A percentile compares a stretch with the other conserved stretches of the same genome.
Conservation (phyloP, 2,113 vertebrate species). For the Lamprotornis superbus region DNA sequence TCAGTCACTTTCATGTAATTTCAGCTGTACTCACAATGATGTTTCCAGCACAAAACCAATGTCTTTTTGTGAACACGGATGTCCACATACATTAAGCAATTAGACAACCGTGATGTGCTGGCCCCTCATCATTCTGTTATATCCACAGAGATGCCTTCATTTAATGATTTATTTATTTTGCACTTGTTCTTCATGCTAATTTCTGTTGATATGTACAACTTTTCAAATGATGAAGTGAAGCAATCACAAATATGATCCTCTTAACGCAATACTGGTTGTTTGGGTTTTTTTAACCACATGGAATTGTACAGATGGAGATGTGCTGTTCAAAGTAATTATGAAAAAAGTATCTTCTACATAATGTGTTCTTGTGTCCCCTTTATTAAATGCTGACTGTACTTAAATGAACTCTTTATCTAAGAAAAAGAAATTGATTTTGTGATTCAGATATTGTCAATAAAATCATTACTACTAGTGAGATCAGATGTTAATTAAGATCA, state of each 20-base stretch:
- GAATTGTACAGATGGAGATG: neutral
- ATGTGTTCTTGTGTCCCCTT: neutral
- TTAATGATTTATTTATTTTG: neutral
- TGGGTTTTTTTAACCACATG: neutral
- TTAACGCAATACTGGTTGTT: neutral
- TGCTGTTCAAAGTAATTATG: neutral
- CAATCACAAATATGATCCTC: neutral
- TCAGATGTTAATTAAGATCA: constrained; percentile 34
- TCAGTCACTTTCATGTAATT: neutral
- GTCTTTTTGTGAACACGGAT: fast-evolving
- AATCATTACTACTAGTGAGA: constrained; percentile 40
- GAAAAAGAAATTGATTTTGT: constrained; percentile 46
- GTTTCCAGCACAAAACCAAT: neutral
- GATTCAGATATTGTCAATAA: constrained; percentile 45
- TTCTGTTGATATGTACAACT: neutral
- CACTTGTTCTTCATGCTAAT: neutral
- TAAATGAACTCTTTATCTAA: constrained; percentile 31
- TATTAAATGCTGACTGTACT: constrained; percentile 49
- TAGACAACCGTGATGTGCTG: neutral
- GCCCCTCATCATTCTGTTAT: neutral
- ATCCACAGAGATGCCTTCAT: neutral
- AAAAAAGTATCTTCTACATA: neutral
- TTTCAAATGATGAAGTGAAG: neutral
- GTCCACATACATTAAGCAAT: neutral
- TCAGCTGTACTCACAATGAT: neutral